Evolutionary conservation across 2,888 invertebrate genomes (phyloP).

Genomic region (Deilephila porcellus): DNA sequence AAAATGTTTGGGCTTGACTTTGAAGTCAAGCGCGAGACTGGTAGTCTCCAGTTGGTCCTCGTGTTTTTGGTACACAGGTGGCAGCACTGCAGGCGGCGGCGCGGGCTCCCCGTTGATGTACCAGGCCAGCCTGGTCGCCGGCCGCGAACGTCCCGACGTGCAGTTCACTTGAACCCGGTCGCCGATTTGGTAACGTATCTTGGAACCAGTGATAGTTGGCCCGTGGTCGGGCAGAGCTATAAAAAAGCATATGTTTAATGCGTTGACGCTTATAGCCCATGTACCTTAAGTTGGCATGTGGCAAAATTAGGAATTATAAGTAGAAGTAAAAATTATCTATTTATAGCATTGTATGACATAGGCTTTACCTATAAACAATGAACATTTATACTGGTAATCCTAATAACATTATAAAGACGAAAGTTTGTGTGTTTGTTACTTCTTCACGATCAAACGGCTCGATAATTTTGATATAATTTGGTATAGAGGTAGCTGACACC

Average conservation of each 20-base stretch:
- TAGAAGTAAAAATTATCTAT: too few relatives aligned
- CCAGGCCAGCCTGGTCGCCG: conserved; percentile 93
- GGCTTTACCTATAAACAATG: too few relatives aligned
- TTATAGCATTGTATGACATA: too few relatives aligned
- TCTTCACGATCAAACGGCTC: too few relatives aligned
- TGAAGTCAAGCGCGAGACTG: conserved; percentile 91
- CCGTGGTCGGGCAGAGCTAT: conserved; percentile 92
- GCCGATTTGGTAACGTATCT: conserved; percentile 92
- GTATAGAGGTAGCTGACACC: too few relatives aligned
- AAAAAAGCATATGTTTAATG: conserved; percentile 23
- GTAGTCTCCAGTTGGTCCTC: conserved; percentile 90
- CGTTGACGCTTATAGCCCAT: neutral
- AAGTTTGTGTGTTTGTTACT: too few relatives aligned
- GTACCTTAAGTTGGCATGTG: too few relatives aligned
- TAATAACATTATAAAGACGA: too few relatives aligned
- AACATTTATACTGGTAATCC: too few relatives aligned
- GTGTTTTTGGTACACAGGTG: conserved; percentile 78
- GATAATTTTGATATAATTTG: too few relatives aligned
- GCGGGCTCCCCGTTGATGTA: conserved; percentile 94
- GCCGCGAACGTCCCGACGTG: conserved; percentile 92
- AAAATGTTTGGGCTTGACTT: conserved; percentile 92
- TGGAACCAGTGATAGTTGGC: conserved; percentile 92
- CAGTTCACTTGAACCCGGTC: conserved; percentile 93
- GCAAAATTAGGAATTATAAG: too few relatives aligned
- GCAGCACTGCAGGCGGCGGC: conserved; percentile 77